Conservation (phyloP, 2,797 vertebrate species). For the Parauchenoglanis punctatus region DNA sequence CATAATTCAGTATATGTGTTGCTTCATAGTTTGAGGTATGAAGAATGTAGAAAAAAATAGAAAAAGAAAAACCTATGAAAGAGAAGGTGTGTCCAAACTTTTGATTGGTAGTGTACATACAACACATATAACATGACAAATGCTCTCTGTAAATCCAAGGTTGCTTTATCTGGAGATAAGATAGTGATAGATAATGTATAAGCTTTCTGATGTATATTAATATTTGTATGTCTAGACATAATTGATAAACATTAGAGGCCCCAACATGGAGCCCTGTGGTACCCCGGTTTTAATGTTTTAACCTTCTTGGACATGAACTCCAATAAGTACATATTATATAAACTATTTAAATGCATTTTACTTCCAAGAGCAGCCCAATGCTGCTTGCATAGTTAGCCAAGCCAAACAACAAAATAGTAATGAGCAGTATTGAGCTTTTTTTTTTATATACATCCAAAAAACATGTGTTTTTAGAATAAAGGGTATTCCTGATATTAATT, state of each 20-base stretch:
- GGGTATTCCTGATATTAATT: background rate
- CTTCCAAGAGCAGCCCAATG: background rate
- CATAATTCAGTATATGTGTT: too few species aligned
- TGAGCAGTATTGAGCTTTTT: too few species aligned
- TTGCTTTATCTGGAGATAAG: background rate
- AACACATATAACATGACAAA: background rate
- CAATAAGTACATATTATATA: background rate
- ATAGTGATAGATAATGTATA: background rate
- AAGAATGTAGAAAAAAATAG: too few species aligned
- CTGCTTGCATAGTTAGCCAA: background rate
- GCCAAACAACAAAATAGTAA: background rate
- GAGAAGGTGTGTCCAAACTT: too few species aligned
- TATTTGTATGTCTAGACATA: background rate
- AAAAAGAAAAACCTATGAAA: too few species aligned
- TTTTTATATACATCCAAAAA: background rate
- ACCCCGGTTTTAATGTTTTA: background rate
- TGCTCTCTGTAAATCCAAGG: background rate
- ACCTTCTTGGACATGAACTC: background rate
- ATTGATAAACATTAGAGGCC: background rate
- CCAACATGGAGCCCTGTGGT: conserved; percentile 3
- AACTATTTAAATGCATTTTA: background rate
- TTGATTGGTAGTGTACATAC: background rate
- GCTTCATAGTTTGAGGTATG: too few species aligned
- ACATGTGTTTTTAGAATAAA: background rate
- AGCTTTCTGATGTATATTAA: background rate